Base-by-base conservation (phyloP, 1,140 invertebrate genomes). In the Chironomus tepperi region DNA sequence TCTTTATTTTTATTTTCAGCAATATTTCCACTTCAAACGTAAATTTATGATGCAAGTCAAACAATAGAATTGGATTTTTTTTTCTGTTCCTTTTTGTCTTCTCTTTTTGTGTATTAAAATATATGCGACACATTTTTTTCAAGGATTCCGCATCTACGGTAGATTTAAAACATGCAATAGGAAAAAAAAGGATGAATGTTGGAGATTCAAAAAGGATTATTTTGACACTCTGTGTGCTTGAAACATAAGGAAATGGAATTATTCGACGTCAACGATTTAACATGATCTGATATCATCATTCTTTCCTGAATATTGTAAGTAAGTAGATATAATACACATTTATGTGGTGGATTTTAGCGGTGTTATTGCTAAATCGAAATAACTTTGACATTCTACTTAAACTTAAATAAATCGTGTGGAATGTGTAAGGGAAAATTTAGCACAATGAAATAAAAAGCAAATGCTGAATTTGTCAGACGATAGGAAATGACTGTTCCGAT, bases 41-140 rank as follows among this genome's bases (percentile, higher is more conserved):
- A 57, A 57, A 57, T 57, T 57, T 57, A 57, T 57, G 47, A 57
- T 57, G 47, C 47, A n/a, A 57, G 47, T 57, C 47, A 57, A 57
- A 57, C 7, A 57, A 57, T 57, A 57, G 47, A 57, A 57, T 57
- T 57, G 47, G 12, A 57, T n/a, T n/a, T 57, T 57, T 57, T n/a
- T 57, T 57, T 15, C 8, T 34, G 24, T 34, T 57, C 47, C n/a
- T n/a, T n/a, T n/a, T n/a, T n/a, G n/a, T n/a, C n/a, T n/a, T n/a
- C n/a, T n/a, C 5, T 15, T 15, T 57, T 57, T 12, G 12, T 57
- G n/a, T 57, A 57, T 57, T 57, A 57, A 57, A 57, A n/a, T n/a
- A n/a, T 57, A n/a, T 57, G 10, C 47, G 47, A 57, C 47, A 57
- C 47, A 57, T 57, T 34, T 34, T 57, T 57, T n/a, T n/a, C 8